Evolutionary conservation across 2,797 vertebrate genomes (phyloP).

Genomic region (Scleropages formosus): DNA sequence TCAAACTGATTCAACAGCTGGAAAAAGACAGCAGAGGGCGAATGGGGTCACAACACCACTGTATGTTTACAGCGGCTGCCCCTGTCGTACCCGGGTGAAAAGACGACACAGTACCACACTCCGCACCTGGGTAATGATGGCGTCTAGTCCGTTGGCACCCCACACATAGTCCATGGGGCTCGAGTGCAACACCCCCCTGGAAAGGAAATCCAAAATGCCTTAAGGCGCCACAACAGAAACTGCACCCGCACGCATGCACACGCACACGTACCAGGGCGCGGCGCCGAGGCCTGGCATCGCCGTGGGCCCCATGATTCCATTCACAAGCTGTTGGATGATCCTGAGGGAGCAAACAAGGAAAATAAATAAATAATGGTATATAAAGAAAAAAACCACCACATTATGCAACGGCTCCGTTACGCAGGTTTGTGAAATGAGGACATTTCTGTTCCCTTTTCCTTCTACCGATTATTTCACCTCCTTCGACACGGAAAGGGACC

Average conservation of each 20-base stretch:
- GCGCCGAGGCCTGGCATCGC: constrained; percentile 90
- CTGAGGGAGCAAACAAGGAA: constrained; percentile 53
- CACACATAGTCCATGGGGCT: constrained; percentile 97
- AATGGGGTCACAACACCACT: neutral
- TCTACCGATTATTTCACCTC: too few relatives aligned
- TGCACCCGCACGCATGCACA: neutral
- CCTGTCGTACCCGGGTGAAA: too few relatives aligned
- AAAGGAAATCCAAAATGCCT: constrained; percentile 19
- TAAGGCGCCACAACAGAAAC: neutral
- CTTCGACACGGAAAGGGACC: too few relatives aligned
- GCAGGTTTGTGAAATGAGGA: too few relatives aligned
- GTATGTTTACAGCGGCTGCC: neutral
- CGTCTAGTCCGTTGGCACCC: constrained; percentile 92
- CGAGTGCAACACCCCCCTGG: constrained; percentile 92
- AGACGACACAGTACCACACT: neutral
- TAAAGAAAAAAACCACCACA: too few relatives aligned
- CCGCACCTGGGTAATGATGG: constrained; percentile 93
- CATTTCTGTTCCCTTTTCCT: too few relatives aligned
- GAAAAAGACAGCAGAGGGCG: neutral
- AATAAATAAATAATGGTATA: neutral
- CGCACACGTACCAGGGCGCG: constrained; percentile 83
- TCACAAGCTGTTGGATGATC: constrained; percentile 95
- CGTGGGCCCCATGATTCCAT: constrained; percentile 92
- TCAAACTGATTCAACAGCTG: constrained; percentile 98
- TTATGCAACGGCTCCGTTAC: too few relatives aligned